Base-by-base conservation (phyloP, 2,797 vertebrate species). In the Pangasius larnaudii region DNA sequence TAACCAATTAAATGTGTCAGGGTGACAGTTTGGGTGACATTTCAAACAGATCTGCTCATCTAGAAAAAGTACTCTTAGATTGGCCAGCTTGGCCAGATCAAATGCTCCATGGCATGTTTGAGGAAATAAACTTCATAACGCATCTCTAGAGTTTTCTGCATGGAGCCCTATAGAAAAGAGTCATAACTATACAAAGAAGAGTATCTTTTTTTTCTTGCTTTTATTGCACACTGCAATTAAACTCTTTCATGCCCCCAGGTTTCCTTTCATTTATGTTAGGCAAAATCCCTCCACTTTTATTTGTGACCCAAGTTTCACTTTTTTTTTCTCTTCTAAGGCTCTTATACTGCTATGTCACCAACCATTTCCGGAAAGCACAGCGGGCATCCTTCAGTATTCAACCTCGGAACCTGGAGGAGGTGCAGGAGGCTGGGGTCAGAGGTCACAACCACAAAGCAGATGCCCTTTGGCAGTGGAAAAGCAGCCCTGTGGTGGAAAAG, bases 361-460 rank as follows among this genome's bases (percentile, higher is more conserved):
- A 90, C 53, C 93, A 92, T 88, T 95, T 96, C 92, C 94, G 87
- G 85, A 93, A 94, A 92, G 96, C 96, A 19, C 91, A 94, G 92
- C 96, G 92, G 89, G 96, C 94, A 94, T 96, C 96, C 92, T 97
- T 97, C 94, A 94, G 93, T 65, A 89, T 95, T 91, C 92, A 88
- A 91, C 93, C 93, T 87, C 92, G 95, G 90, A 91, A 90, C 81
- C 85, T 79, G 14, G 91, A 93, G 46, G 92, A 89, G 75, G 88
- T 77, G 79, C 84, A 90, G 79, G 72, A 88, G 88, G 33, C 78
- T 65, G 85, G 30, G 83, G 78, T 88, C 88, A 89, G 42, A 89
- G 69, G 74, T 90, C 85, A 85, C 8, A 56, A 61, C 74, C 81
- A 49, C 9, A 75, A 42, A 51, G 39, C 88, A 77, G 81, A 84